Evolutionary conservation across 1,140 invertebrate genomes (phyloP).

Genomic region (Platyscapa corneri): DNA sequence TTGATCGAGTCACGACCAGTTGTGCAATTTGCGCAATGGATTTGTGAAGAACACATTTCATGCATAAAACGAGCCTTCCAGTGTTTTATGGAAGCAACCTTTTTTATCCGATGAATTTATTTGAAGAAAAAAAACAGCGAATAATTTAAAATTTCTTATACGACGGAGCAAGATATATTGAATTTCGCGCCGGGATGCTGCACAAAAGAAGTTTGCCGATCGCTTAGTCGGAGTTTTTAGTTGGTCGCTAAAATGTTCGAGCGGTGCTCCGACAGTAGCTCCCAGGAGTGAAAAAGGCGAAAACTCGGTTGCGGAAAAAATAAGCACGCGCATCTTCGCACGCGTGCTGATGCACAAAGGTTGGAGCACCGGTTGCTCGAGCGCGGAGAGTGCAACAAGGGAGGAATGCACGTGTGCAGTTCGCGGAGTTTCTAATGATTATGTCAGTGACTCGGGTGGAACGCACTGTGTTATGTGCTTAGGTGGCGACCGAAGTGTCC

Average conservation of each 20-base stretch:
- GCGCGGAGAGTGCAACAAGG: neutral
- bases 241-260: neutral
- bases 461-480: neutral
- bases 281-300: neutral
- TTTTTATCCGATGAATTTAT: too few species aligned
- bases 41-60: too few species aligned
- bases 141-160: too few species aligned
- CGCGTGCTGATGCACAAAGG: neutral
- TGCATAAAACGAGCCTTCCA: neutral
- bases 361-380: neutral
- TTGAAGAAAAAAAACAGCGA: too few species aligned
- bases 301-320: neutral
- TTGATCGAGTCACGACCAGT: neutral
- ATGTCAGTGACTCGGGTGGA: neutral
- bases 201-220: too few species aligned
- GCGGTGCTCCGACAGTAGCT: neutral
- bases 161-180: too few species aligned
- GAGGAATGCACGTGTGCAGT: slow-evolving; percentile 3
- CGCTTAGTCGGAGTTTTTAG: neutral
- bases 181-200: too few species aligned
- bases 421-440: neutral
- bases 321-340: neutral
- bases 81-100: neutral
- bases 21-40: neutral
- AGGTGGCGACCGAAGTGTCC: neutral